Evolutionary conservation across 2,888 invertebrate genomes (phyloP).

Genomic region (Chydorus sphaericus): DNA sequence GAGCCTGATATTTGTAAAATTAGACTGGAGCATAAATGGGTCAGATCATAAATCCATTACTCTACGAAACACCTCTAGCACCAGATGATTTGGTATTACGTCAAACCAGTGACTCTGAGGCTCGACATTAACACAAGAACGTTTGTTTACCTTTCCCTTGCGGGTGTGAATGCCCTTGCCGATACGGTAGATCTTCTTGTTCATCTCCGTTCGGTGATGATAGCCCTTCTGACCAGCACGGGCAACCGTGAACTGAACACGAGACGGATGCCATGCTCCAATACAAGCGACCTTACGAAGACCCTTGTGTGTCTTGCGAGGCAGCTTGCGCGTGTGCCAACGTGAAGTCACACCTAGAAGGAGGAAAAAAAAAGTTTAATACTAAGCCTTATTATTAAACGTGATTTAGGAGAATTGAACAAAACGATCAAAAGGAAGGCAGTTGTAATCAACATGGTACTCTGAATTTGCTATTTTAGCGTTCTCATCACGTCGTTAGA

Average conservation of each 20-base stretch:
- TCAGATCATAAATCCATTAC: constrained; percentile 16
- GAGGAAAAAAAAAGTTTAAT: constrained; percentile 12
- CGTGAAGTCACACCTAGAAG: constrained; percentile 85
- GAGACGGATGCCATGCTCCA: constrained; percentile 99
- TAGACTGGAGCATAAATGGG: constrained; percentile 6
- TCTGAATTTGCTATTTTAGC: constrained; percentile 18
- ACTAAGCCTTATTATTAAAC: neutral
- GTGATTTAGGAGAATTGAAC: no score
- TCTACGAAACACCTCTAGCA: constrained; percentile 15
- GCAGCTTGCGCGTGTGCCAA: constrained; percentile 99
- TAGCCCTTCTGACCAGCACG: constrained; percentile 99
- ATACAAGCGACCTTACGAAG: constrained; percentile 98
- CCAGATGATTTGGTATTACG: neutral
- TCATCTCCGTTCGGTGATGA: constrained; percentile 98
- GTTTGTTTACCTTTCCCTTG: constrained; percentile 37
- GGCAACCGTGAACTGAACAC: constrained; percentile 97
- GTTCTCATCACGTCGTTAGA: constrained; percentile 20
- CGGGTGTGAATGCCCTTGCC: constrained; percentile 53
- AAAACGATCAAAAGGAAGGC: constrained; percentile 30
- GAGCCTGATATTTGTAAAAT: constrained; percentile 3
- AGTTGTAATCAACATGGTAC: constrained; percentile 22
- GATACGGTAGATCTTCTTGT: constrained; percentile 98
- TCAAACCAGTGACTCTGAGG: constrained; percentile 14
- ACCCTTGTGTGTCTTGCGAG: constrained; percentile 99
- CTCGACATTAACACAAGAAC: neutral